Evolutionary conservation across 2,888 invertebrate genomes (phyloP).

Genomic region (Caprella mutica): DNA sequence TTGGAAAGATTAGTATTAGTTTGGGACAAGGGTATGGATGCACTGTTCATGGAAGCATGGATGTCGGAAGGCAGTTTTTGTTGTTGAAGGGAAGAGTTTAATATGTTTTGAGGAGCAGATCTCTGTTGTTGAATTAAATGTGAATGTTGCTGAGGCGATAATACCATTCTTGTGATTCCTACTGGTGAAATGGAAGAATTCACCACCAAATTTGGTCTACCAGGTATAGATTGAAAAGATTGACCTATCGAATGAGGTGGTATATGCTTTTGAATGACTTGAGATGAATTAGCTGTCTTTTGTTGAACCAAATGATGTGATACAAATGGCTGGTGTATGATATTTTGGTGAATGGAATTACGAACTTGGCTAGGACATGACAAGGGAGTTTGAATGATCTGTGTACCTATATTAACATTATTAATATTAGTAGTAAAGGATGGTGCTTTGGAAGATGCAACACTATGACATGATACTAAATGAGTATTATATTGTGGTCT

Average conservation of each 20-base stretch:
- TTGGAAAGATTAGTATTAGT: background rate
- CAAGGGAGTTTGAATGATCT: conserved; percentile 2
- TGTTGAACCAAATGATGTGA: background rate
- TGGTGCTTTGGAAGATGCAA: background rate
- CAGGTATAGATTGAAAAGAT: too few species aligned
- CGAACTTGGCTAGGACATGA: background rate
- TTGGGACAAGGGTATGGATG: background rate
- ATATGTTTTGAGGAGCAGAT: too few species aligned
- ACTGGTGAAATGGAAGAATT: too few species aligned
- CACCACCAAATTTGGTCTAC: too few species aligned
- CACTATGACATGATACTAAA: background rate
- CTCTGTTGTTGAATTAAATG: too few species aligned
- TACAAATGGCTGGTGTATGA: background rate
- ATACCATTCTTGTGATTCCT: too few species aligned
- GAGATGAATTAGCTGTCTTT: background rate
- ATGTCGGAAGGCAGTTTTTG: background rate
- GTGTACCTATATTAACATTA: background rate
- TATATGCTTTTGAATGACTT: background rate
- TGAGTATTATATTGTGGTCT: too few species aligned
- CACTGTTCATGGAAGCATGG: conserved; percentile 4
- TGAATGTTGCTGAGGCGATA: too few species aligned
- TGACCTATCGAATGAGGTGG: background rate
- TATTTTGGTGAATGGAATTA: background rate
- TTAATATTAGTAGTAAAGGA: background rate
- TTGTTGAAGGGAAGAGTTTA: conserved; percentile 2